phyloP scores from a whole-genome alignment of 2,888 invertebrate species.

The Ligdia adustata region DNA sequence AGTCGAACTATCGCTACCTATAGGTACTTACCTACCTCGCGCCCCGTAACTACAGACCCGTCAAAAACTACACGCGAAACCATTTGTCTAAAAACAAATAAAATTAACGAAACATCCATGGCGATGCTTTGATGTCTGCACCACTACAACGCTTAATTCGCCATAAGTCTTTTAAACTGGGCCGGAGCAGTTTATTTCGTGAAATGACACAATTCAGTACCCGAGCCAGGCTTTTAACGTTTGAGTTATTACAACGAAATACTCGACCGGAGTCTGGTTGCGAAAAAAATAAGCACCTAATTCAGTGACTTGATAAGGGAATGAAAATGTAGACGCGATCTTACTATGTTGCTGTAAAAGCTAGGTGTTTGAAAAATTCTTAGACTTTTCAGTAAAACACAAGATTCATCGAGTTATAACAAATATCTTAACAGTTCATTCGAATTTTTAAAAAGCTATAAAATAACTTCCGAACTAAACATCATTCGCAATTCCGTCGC shows the following conservation, averaged over 20 bases:
- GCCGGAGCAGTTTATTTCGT: conserved; percentile 62
- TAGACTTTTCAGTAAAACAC: too few species aligned
- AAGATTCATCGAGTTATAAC: too few species aligned
- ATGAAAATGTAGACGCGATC: conserved; percentile 9
- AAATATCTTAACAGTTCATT: too few species aligned
- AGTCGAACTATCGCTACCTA: too few species aligned
- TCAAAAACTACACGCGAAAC: conserved; percentile 25
- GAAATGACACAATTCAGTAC: conserved; percentile 59
- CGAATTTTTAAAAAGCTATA: too few species aligned
- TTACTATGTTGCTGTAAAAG: too few species aligned
- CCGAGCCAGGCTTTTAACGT: conserved; percentile 43
- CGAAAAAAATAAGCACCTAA: conserved; percentile 33
- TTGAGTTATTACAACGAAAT: conserved; percentile 43
- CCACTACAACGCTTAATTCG: conserved; percentile 51
- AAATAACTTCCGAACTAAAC: too few species aligned
- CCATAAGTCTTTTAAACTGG: conserved; percentile 61
- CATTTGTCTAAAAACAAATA: conserved; percentile 47
- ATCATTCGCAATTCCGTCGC: too few species aligned
- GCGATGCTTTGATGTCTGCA: conserved; percentile 56
- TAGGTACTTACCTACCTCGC: too few species aligned
- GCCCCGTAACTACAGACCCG: conserved; percentile 13
- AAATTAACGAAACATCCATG: conserved; percentile 32
- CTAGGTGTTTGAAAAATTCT: too few species aligned
- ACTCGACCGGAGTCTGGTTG: conserved; percentile 31
- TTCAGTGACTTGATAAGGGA: conserved; percentile 4